These are phyloP conservation scores for Rattus rattus DNA, from an alignment of 2,113 vertebrate species.

Conservation along the genomic window DNA sequence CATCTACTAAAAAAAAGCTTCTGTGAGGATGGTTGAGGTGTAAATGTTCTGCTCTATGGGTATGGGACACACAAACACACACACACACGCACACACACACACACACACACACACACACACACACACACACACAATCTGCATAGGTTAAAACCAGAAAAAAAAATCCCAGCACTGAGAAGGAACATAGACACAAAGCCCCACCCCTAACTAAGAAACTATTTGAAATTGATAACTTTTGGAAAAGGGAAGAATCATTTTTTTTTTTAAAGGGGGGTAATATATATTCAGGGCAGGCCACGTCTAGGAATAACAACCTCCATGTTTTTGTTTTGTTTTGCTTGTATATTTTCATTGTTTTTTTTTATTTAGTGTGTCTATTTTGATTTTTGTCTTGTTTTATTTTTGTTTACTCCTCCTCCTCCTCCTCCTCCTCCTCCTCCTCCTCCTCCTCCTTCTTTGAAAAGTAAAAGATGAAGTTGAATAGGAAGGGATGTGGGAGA, in stretches of 20 bases:
- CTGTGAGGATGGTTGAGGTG: background rate
- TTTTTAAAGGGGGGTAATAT: background rate
- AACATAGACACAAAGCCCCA: background rate
- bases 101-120: too few species aligned
- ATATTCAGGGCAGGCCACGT: background rate
- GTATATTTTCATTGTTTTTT: background rate
- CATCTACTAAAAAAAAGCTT: background rate
- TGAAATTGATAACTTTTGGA: background rate
- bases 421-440: too few species aligned
- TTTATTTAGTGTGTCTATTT: background rate
- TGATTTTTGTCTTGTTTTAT: background rate
- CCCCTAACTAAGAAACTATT: background rate
- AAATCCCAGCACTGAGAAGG: background rate
- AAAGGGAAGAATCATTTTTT: background rate
- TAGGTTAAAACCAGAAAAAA: background rate
- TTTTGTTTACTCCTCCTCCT: background rate
- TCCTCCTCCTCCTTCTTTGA: background rate
- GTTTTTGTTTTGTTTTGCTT: background rate
- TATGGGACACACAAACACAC: background rate
- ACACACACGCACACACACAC: background rate
- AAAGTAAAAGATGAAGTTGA: background rate
- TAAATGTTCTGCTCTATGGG: background rate
- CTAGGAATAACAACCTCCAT: background rate
- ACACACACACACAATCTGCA: background rate
- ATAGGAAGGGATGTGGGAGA: background rate